Evolutionary conservation across 1,140 invertebrate species (phyloP).

Genomic region (Psix sp.): DNA sequence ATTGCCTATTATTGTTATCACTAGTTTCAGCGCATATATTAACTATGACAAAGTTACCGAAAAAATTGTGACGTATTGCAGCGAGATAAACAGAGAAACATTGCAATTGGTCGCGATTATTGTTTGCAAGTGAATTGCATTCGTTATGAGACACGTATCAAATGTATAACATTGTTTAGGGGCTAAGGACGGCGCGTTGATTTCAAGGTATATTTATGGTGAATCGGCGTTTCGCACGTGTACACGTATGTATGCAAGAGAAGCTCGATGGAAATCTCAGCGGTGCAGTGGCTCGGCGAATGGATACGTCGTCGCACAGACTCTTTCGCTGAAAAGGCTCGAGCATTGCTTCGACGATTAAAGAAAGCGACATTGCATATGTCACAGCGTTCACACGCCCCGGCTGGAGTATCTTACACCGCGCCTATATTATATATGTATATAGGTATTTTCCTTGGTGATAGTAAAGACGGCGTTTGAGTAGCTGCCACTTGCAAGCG

Average conservation of each 20-base stretch:
- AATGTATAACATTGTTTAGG: neutral
- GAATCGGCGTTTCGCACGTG: conserved; percentile 37
- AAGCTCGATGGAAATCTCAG: conserved; percentile 53
- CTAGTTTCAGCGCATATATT: no score
- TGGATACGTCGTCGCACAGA: conserved; percentile 51
- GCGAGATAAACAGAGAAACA: no score
- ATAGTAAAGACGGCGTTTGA: conserved; percentile 58
- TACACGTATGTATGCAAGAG: conserved; percentile 46
- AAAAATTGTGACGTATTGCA: no score
- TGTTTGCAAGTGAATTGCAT: neutral
- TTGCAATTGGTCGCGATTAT: no score
- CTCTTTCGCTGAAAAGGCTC: conserved; percentile 57
- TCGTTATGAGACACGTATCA: neutral
- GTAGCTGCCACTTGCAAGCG: conserved; percentile 53
- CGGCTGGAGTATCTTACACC: conserved; percentile 67
- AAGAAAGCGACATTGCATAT: conserved; percentile 77
- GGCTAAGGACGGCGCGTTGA: conserved; percentile 11
- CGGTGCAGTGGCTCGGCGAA: conserved; percentile 47
- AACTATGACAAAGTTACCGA: no score
- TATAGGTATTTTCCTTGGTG: conserved; percentile 48
- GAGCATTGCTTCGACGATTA: conserved; percentile 66
- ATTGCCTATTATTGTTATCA: no score
- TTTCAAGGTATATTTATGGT: conserved; percentile 49
- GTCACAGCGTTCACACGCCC: conserved; percentile 77
- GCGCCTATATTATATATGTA: conserved; percentile 65